A percentile compares a stretch with the other conserved stretches of the same genome.
phyloP scores from a whole-genome alignment of 2,113 vertebrate species.

The Phodopus roborovskii region DNA sequence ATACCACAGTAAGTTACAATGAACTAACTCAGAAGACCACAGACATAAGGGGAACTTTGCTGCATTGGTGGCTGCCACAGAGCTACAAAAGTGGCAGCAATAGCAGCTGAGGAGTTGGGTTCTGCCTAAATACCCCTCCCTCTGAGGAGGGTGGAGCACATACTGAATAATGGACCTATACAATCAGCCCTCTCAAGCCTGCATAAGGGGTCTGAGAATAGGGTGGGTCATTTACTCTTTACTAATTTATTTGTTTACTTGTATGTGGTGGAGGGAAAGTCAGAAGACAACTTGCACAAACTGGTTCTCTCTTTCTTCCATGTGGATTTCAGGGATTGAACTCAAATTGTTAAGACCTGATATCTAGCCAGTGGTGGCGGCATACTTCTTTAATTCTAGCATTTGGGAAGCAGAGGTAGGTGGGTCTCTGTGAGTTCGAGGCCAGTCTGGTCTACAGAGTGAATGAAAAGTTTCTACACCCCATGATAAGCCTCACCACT shows the following conservation, averaged over 20 bases:
- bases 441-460: not conserved
- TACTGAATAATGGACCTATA: not conserved
- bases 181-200: not conserved
- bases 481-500: too few species aligned
- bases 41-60: not conserved
- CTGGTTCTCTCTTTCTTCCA: not conserved
- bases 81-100: not conserved
- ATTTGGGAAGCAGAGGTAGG: not conserved
- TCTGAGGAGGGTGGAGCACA: not conserved
- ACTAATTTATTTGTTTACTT: not conserved
- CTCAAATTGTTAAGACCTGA: not conserved
- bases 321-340: not conserved
- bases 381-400: not conserved
- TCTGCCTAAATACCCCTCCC: not conserved
- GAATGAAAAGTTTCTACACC: too few species aligned
- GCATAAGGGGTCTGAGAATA: not conserved
- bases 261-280: not conserved
- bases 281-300: not conserved
- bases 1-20: not conserved
- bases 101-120: conserved; percentile 7
- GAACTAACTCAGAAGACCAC: not conserved
- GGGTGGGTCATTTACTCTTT: not conserved
- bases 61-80: not conserved
- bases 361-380: not conserved
- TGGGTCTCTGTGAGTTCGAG: not conserved